Evolutionary conservation across 2,888 invertebrate genomes (phyloP).

Genomic region (Lysandra coridon): DNA sequence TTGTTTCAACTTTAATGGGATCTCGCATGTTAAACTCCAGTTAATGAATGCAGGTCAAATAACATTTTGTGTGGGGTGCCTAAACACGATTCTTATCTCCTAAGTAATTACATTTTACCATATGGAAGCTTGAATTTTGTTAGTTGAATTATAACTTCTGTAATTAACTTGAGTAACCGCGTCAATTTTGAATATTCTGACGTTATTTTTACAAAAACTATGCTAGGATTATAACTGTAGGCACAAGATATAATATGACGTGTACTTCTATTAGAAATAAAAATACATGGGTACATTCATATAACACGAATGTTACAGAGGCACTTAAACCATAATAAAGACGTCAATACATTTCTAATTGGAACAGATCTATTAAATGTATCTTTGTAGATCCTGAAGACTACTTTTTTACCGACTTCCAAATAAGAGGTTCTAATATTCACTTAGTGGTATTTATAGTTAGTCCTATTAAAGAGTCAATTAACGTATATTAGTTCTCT

Average conservation of each 20-base stretch:
- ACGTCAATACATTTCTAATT: no score
- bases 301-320: no score
- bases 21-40: not conserved
- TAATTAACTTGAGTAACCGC: not conserved
- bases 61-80: slow-evolving; percentile 7
- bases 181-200: not conserved
- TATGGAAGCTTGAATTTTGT: not conserved
- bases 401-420: no score
- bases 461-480: slow-evolving; percentile 42
- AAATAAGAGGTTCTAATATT: not conserved
- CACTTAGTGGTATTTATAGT: not conserved
- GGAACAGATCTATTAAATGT: no score
- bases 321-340: no score
- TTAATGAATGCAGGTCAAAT: slow-evolving; percentile 17
- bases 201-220: not conserved
- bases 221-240: no score
- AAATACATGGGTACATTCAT: no score
- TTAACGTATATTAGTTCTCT: slow-evolving; percentile 43
- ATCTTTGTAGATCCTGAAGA: no score
- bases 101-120: slow-evolving; percentile 20
- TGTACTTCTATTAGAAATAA: no score
- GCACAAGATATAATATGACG: no score
- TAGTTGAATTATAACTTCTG: not conserved
- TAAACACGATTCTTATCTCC: not conserved
- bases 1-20: not conserved